These are phyloP conservation scores for Prionailurus bengalensis DNA, from an alignment of 2,113 vertebrate species.

Conservation along the genomic window DNA sequence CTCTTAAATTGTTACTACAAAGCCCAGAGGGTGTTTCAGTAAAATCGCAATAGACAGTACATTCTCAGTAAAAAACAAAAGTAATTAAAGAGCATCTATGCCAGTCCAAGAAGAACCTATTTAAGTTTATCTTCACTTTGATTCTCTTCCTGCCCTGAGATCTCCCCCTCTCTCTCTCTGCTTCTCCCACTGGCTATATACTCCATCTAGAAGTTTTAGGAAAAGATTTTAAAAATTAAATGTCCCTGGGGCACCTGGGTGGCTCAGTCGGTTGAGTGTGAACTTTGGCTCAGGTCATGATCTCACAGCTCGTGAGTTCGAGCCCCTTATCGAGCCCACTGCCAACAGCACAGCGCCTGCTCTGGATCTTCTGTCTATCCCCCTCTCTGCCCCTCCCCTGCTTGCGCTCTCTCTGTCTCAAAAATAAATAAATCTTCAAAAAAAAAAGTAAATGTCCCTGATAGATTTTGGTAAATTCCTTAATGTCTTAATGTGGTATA, in stretches of 20 bases:
- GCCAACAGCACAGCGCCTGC: too few species aligned
- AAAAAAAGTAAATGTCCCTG: constrained; percentile 22
- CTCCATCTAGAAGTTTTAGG: background rate
- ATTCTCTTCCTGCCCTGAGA: background rate
- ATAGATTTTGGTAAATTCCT: constrained; percentile 56
- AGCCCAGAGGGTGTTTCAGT: background rate
- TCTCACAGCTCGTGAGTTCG: too few species aligned
- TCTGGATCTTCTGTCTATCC: too few species aligned
- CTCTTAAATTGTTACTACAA: background rate
- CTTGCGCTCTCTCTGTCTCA: too few species aligned
- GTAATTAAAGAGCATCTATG: background rate
- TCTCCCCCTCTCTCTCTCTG: background rate
- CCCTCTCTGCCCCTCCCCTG: too few species aligned
- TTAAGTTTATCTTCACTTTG: background rate
- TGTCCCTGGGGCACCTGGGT: background rate
- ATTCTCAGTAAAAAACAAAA: background rate
- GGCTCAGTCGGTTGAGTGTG: too few species aligned
- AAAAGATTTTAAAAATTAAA: constrained; percentile 46
- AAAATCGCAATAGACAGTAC: background rate
- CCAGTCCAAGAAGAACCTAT: background rate
- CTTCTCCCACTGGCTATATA: background rate
- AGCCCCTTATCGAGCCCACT: too few species aligned
- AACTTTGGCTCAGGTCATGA: too few species aligned
- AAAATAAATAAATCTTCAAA: too few species aligned
- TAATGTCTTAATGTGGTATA: constrained; percentile 9